Evolutionary conservation across 92 coral and sea anemone species (phyloP).

Genomic region (Actinostola sp.): DNA sequence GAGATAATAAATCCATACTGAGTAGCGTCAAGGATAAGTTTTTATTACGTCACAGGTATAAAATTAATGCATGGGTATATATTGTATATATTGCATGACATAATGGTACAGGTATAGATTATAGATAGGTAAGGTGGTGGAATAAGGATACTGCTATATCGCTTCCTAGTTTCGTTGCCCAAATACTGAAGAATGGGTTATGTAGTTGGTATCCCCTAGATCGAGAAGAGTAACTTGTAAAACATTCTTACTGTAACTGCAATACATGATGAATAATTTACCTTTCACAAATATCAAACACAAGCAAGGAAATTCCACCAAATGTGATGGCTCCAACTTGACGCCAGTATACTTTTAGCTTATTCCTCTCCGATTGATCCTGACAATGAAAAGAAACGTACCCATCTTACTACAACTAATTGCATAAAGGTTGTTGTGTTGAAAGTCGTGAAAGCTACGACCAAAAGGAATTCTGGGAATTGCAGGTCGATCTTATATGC

Average conservation of each 20-base stretch:
- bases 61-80: too few species aligned
- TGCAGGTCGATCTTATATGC: too few species aligned
- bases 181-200: constrained; percentile 91
- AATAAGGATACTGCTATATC: constrained; percentile 97
- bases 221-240: background rate
- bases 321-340: constrained; percentile 79
- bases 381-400: constrained; percentile 7
- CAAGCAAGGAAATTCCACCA: constrained; percentile 78
- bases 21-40: constrained; percentile 45
- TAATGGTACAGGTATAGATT: background rate
- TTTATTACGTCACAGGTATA: too few species aligned
- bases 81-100: too few species aligned
- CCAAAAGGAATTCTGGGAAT: too few species aligned
- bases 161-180: constrained; percentile 89
- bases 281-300: constrained; percentile 98
- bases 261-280: constrained; percentile 6
- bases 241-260: background rate
- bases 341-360: constrained; percentile 79
- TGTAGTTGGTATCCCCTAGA: constrained; percentile 92
- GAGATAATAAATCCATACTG: constrained; percentile 88
- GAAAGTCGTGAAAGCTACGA: background rate
- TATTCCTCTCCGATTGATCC: constrained; percentile 92
- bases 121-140: background rate
- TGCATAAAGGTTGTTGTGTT: background rate
- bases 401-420: background rate